Conservation (phyloP, 2,888 invertebrate species). For the Agonopterix heracliana region DNA sequence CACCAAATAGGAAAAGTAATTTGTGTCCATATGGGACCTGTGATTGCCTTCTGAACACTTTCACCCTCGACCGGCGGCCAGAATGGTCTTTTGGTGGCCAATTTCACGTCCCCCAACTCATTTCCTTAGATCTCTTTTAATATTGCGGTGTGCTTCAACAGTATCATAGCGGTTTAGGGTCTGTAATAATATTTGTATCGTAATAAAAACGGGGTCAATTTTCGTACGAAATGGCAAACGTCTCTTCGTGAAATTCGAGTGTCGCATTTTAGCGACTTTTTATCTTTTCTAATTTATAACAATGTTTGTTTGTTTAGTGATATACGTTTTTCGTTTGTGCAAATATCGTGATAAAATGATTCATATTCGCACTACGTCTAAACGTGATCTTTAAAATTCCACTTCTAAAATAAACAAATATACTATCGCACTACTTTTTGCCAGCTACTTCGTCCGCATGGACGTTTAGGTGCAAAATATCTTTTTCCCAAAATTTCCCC, state of each 20-base stretch:
- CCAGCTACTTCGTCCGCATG: no score
- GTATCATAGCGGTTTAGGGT: constrained; percentile 24
- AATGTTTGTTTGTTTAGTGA: no score
- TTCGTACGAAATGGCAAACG: constrained; percentile 1
- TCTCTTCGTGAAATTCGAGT: no score
- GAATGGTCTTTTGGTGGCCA: constrained; percentile 59
- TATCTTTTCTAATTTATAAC: no score
- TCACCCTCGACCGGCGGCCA: constrained; percentile 45
- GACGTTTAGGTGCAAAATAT: no score
- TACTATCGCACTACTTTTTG: no score
- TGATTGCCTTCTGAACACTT: constrained; percentile 69
- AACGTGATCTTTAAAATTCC: no score
- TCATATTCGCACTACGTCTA: no score
- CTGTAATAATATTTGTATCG: constrained; percentile 22
- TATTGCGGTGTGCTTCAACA: constrained; percentile 35
- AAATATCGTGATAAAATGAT: no score
- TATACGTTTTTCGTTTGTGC: no score
- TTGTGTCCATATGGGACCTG: constrained; percentile 73
- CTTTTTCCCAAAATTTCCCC: no score
- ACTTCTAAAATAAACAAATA: no score
- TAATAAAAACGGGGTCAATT: constrained; percentile 22
- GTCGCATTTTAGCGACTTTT: background rate
- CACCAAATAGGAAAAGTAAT: constrained; percentile 66
- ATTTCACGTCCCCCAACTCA: constrained; percentile 49
- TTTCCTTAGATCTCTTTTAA: constrained; percentile 58